phyloP scores from a whole-genome alignment of 2,113 vertebrate genomes.

The Clupea harengus region DNA sequence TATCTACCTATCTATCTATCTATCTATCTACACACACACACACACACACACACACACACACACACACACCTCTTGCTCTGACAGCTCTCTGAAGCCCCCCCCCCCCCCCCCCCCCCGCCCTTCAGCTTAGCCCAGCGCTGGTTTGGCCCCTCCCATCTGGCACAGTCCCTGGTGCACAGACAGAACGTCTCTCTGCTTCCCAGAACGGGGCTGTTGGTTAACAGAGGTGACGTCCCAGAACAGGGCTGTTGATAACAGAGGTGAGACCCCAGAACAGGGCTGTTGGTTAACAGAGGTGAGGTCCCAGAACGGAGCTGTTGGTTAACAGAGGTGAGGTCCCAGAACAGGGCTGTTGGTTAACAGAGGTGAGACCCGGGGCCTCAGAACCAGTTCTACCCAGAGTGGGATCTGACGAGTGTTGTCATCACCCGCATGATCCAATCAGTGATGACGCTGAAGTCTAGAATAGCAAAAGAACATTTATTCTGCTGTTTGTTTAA shows the following conservation, averaged over 20 bases:
- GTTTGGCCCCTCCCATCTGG: background rate
- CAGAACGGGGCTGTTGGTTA: background rate
- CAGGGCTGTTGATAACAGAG: too few species aligned
- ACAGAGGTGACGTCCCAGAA: background rate
- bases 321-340: background rate
- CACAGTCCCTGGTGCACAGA: background rate
- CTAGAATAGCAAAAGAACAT: background rate
- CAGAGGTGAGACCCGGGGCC: too few species aligned
- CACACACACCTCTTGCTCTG: background rate
- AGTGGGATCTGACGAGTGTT: background rate
- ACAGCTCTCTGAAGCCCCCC: background rate
- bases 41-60: slow-evolving; percentile 11
- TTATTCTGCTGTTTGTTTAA: background rate
- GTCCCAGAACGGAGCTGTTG: background rate
- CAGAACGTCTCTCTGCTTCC: background rate
- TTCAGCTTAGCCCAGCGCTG: too few species aligned
- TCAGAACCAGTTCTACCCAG: background rate
- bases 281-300: too few species aligned
- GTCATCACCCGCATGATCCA: background rate
- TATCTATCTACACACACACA: slow-evolving; percentile 10
- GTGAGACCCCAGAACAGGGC: background rate
- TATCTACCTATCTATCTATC: slow-evolving; percentile 14
- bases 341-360: background rate
- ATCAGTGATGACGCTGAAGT: background rate
- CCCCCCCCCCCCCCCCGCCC: background rate